Percentiles rank a stretch among this genome's conserved stretches.
These are phyloP conservation scores for Scleropages formosus DNA, from an alignment of 2,797 vertebrate species.

Conservation along the genomic window DNA sequence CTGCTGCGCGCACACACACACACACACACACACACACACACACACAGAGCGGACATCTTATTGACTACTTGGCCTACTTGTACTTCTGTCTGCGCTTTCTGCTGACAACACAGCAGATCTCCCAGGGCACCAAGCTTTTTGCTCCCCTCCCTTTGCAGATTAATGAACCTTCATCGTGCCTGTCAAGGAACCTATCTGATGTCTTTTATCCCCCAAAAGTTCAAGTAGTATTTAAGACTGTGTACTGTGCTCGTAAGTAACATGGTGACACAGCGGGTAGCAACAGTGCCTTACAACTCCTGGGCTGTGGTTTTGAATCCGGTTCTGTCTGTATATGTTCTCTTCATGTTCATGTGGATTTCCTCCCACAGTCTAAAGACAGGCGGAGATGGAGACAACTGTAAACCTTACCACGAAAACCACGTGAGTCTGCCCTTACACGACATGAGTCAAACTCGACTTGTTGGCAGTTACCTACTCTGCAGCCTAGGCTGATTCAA, in stretches of 20 bases:
- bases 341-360: too few species aligned
- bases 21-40: conserved; percentile 9
- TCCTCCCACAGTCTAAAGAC: too few species aligned
- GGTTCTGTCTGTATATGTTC: too few species aligned
- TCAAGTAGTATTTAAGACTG: conserved; percentile 2
- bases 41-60: not conserved
- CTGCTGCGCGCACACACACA: conserved; percentile 1
- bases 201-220: too few species aligned
- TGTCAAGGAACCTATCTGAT: not conserved
- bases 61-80: not conserved
- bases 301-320: too few species aligned
- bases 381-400: not conserved
- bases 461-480: too few species aligned
- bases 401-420: not conserved
- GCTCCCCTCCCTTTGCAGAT: not conserved
- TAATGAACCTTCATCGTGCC: not conserved
- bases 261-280: too few species aligned
- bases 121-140: not conserved
- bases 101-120: conserved; percentile 6
- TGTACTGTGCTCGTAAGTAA: too few species aligned
- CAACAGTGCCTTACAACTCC: too few species aligned
- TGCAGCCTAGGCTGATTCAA: too few species aligned
- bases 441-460: too few species aligned
- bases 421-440: too few species aligned
- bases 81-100: not conserved